Evolutionary conservation across 2,888 invertebrate genomes (phyloP).

Genomic region (Patella ulyssiponensis): DNA sequence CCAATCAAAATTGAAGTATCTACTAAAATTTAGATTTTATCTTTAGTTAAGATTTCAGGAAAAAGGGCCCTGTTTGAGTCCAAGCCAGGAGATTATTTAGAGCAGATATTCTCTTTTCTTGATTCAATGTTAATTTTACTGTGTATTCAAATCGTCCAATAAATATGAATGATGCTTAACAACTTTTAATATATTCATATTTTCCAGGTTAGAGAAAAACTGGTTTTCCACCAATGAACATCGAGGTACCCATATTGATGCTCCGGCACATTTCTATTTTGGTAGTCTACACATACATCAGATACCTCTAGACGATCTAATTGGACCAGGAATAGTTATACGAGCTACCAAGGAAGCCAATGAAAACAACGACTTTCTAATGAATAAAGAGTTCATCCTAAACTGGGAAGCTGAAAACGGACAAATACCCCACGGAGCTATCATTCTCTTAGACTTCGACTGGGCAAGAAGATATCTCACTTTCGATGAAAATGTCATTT

Average conservation of each 20-base stretch:
- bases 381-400: constrained; percentile 65
- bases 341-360: constrained; percentile 49
- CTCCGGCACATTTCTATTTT: constrained; percentile 77
- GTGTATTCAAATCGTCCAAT: too few relatives aligned
- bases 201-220: constrained; percentile 73
- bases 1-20: too few relatives aligned
- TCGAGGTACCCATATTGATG: constrained; percentile 79
- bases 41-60: too few relatives aligned
- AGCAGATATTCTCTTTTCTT: too few relatives aligned
- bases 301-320: constrained; percentile 73
- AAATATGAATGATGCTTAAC: too few relatives aligned
- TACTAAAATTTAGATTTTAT: too few relatives aligned
- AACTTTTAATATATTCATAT: too few relatives aligned
- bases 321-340: constrained; percentile 68
- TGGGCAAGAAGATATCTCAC: constrained; percentile 62
- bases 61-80: too few relatives aligned
- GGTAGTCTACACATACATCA: constrained; percentile 75
- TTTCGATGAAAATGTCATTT: constrained; percentile 34
- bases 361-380: constrained; percentile 45
- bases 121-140: too few relatives aligned
- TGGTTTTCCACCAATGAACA: constrained; percentile 77
- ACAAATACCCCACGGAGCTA: constrained; percentile 67
- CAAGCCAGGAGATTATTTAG: too few relatives aligned
- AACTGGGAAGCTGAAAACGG: constrained; percentile 71
- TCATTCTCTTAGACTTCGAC: constrained; percentile 71